Percentiles rank a stretch among this genome's conserved stretches.
phyloP scores from a whole-genome alignment of 1,140 invertebrate species.

The Cyclargus thomasi region DNA sequence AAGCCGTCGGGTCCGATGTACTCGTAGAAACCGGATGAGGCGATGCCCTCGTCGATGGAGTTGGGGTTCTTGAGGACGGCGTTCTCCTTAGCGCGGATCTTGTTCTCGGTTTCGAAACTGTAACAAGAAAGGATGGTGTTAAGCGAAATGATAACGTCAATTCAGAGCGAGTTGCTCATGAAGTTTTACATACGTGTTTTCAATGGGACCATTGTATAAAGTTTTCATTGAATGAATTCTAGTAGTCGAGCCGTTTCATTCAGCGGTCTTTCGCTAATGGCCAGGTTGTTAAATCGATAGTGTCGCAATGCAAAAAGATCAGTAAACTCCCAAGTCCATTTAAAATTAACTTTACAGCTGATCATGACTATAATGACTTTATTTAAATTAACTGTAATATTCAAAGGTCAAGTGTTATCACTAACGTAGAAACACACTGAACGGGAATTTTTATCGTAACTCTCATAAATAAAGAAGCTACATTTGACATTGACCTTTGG shows the following conservation, averaged over 20 bases:
- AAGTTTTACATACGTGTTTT: neutral
- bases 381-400: neutral
- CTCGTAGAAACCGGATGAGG: constrained; percentile 79
- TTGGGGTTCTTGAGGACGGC: constrained; percentile 75
- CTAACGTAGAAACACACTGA: neutral
- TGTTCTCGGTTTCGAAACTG: constrained; percentile 86
- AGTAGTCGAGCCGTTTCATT: neutral
- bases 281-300: neutral
- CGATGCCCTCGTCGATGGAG: constrained; percentile 77
- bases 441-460: neutral
- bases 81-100: constrained; percentile 83
- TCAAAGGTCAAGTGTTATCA: neutral
- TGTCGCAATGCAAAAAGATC: neutral
- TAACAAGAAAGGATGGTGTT: constrained; percentile 25
- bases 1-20: constrained; percentile 78
- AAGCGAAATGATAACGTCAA: neutral
- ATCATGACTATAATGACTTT: neutral
- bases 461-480: neutral
- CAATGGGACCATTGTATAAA: neutral
- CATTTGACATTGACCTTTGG: constrained; percentile 5
- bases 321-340: neutral
- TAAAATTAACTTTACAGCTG: neutral
- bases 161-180: neutral
- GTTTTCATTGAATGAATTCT: neutral
- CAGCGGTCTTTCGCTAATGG: neutral